Percentiles rank a stretch among this genome's conserved stretches.
Evolutionary conservation across 2,797 vertebrate species (phyloP).

Genomic region (Tenualosa thibaudeaui): DNA sequence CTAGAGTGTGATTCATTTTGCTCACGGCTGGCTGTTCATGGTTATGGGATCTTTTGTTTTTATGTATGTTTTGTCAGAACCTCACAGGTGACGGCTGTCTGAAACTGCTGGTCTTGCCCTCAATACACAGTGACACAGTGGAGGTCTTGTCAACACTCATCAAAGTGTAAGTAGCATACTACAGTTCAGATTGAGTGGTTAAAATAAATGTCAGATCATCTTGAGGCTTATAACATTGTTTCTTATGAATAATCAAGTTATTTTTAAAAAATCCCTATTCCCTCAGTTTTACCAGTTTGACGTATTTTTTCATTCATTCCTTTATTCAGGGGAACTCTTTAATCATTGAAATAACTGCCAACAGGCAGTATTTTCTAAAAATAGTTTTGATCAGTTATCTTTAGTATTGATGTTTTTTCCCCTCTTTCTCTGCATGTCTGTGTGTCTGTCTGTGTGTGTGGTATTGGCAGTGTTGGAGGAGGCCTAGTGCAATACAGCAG

Average conservation of each 20-base stretch:
- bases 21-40: background rate
- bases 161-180: conserved; percentile 68
- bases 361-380: too few species aligned
- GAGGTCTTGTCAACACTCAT: conserved; percentile 82
- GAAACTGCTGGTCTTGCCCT: conserved; percentile 80
- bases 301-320: too few species aligned
- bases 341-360: too few species aligned
- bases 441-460: conserved; percentile 29
- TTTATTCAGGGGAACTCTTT: too few species aligned
- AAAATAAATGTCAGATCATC: too few species aligned
- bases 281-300: too few species aligned
- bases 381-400: too few species aligned
- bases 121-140: conserved; percentile 78
- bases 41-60: background rate
- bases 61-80: conserved; percentile 66
- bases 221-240: too few species aligned
- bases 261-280: too few species aligned
- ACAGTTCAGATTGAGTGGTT: background rate
- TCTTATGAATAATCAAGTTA: too few species aligned
- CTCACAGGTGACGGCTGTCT: conserved; percentile 83
- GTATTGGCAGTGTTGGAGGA: conserved; percentile 61
- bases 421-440: background rate
- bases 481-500: conserved; percentile 80
- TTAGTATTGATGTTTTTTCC: background rate
- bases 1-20: background rate